Percentiles rank a stretch among this genome's conserved stretches.
phyloP scores from a whole-genome alignment of 2,797 vertebrate species.

The Sebastes diaconus region DNA sequence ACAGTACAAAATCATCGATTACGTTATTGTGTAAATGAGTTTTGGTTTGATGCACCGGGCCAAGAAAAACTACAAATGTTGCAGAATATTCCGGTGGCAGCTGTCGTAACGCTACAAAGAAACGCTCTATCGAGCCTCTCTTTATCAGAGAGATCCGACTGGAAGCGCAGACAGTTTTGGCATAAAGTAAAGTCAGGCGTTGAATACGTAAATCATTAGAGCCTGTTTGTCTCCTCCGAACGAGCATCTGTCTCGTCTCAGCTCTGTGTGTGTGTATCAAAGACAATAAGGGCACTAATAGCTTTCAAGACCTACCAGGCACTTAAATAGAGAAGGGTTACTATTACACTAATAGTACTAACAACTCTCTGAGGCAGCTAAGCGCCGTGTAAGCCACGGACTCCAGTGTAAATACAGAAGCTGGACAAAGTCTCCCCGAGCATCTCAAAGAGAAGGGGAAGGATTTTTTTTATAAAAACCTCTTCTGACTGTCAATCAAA shows the following conservation, averaged over 20 bases:
- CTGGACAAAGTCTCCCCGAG: constrained; percentile 15
- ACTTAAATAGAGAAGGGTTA: constrained; percentile 48
- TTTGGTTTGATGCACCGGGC: not conserved
- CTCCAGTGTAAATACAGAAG: constrained; percentile 48
- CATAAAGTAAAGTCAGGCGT: not conserved
- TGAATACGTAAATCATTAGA: constrained; percentile 28
- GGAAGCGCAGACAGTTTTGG: not conserved
- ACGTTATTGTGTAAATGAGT: not conserved
- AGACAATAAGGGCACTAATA: constrained; percentile 50
- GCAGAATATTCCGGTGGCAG: not conserved
- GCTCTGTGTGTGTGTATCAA: constrained; percentile 29
- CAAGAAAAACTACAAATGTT: not conserved
- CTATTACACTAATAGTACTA: constrained; percentile 55
- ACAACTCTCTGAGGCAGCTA: constrained; percentile 34
- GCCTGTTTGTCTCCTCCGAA: constrained; percentile 25
- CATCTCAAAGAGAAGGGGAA: not conserved
- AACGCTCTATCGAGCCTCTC: not conserved
- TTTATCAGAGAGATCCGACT: not conserved
- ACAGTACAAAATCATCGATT: not conserved
- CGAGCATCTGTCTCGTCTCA: constrained; percentile 32
- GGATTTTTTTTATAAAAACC: not conserved
- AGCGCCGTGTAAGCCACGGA: constrained; percentile 7
- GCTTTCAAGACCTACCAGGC: constrained; percentile 27
- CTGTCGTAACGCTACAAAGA: not conserved
- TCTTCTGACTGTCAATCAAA: not conserved